These are phyloP conservation scores for Chromis chromis DNA, from an alignment of 2,797 vertebrate genomes.

Conservation along the genomic window DNA sequence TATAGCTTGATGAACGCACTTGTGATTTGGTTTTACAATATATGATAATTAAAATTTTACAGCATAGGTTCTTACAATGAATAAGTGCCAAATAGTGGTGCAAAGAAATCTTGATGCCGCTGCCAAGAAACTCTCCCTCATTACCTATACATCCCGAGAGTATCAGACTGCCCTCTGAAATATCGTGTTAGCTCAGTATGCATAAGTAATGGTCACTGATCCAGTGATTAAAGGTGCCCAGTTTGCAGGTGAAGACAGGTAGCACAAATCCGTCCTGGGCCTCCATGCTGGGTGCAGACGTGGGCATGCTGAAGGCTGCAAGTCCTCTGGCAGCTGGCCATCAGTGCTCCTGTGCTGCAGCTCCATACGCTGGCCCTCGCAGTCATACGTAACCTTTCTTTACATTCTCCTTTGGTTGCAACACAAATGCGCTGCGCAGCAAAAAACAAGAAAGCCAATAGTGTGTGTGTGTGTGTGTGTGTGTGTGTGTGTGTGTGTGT, in stretches of 20 bases:
- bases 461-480: not conserved
- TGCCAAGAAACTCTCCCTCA: slow-evolving; percentile 37
- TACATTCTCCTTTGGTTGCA: slow-evolving; percentile 35
- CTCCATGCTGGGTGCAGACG: slow-evolving; percentile 25
- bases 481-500: fast-evolving
- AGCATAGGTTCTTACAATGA: not conserved
- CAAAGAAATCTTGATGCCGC: slow-evolving; percentile 9
- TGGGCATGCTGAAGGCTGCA: slow-evolving; percentile 44
- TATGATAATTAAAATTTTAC: not conserved
- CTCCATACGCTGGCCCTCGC: slow-evolving; percentile 26
- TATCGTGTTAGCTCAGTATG: slow-evolving; percentile 31
- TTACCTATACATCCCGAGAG: slow-evolving; percentile 21
- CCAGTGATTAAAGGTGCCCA: slow-evolving; percentile 47
- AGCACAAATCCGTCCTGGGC: slow-evolving; percentile 35
- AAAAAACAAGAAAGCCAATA: slow-evolving; percentile 29
- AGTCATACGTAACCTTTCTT: slow-evolving; percentile 71
- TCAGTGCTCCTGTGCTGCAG: slow-evolving; percentile 39
- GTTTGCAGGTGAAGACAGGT: slow-evolving; percentile 28
- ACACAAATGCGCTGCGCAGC: slow-evolving; percentile 33
- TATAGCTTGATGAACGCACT: not conserved
- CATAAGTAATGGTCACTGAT: slow-evolving; percentile 61
- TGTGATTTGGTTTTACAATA: slow-evolving; percentile 1
- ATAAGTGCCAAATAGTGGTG: slow-evolving; percentile 14
- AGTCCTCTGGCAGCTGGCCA: slow-evolving; percentile 66
- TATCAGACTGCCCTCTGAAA: slow-evolving; percentile 37